A percentile compares a stretch with the other conserved stretches of the same genome.
These are phyloP conservation scores for Pocillopora damicornis DNA, from an alignment of 64 coral and sea anemone species.

Conservation along the genomic window DNA sequence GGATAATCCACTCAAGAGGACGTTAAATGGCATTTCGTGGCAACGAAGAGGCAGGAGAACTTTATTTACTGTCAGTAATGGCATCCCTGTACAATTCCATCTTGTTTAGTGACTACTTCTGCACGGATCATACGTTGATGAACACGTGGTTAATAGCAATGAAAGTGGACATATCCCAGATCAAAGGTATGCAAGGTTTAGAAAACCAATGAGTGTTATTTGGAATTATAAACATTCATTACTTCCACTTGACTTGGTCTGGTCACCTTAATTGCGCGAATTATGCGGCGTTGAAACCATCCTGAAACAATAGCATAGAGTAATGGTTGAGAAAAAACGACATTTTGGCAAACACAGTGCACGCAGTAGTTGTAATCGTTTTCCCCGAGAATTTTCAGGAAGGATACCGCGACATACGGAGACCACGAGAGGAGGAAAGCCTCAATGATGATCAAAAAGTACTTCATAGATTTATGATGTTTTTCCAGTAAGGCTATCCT, in stretches of 20 bases:
- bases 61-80: too few species aligned
- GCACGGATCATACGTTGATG: too few species aligned
- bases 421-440: slow-evolving; percentile 24
- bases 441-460: not conserved
- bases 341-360: not conserved
- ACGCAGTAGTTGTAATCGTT: not conserved
- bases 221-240: too few species aligned
- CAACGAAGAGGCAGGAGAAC: too few species aligned
- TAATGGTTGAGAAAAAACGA: slow-evolving; percentile 1
- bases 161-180: too few species aligned
- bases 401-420: slow-evolving; percentile 22
- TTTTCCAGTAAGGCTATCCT: not conserved
- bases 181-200: too few species aligned
- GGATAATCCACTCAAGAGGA: too few species aligned
- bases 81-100: too few species aligned
- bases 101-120: too few species aligned
- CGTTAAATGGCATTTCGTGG: too few species aligned
- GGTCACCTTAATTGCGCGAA: not conserved
- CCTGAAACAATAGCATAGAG: not conserved
- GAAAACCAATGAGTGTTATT: too few species aligned
- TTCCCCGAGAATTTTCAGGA: not conserved
- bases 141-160: too few species aligned
- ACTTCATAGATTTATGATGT: not conserved
- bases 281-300: not conserved
- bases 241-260: not conserved